Base-by-base conservation (phyloP, 2,888 invertebrate genomes). In the Drosophila emarginata region DNA sequence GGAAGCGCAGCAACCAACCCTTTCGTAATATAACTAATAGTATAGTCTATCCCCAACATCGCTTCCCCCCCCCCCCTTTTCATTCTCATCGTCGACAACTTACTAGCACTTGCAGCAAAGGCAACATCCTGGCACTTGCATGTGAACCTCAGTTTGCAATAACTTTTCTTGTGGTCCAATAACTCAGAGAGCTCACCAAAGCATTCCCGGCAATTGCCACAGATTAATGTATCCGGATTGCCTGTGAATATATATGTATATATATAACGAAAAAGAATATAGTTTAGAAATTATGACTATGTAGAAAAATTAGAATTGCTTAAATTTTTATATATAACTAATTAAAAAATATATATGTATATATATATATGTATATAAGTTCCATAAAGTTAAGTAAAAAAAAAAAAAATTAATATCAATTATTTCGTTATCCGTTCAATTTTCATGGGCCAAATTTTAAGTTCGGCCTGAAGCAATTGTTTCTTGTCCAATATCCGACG, bases 181-280 rank as follows among this genome's bases (percentile, higher is more conserved):
- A 95, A 93, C 89, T 95, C 95, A 89, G 94, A 94, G 72, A 96
- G 93, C 90, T 95, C 95, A 79, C 94, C 93, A 91, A 95, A 96
- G 91, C 94, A 94, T 91, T 95, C 95, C 87, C 95, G 93, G 92
- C 96, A 96, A 91, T 95, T 95, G 80, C 96, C 96, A 91, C 96
- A 96, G 89, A 96, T 95, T 91, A 96, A 93, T 89, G 95, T 95
- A 91, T 96, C 96, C 75, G 95, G 94, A 91, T 94, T 94, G 91
- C 94, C 94, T 95, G 68, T 32, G 32, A 32, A 32, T 32, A 32
- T 32, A 32, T 2, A 32, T 32, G 9, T 28, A 28, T 28, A 28
- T 32, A 32, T 91, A 93, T 89, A 61, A 60, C 51, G 51, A 76
- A 60, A 71, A 23, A 32, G 40, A 61, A 71, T 21, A 65, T 64